Conservation (phyloP, 1,140 invertebrate genomes). For the Euschistus heros region DNA sequence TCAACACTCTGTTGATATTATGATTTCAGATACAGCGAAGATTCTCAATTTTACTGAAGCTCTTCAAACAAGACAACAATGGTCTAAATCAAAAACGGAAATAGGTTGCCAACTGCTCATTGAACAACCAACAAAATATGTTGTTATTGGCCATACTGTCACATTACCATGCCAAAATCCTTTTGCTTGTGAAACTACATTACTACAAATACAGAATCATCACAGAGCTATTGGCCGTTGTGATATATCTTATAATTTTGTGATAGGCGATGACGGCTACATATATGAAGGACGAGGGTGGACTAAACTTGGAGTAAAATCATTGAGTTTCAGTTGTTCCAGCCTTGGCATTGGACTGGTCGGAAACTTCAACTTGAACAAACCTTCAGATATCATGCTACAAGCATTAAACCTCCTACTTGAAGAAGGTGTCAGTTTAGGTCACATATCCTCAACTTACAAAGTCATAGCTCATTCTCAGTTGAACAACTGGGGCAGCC, state of each 20-base stretch:
- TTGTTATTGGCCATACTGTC: conserved; percentile 16
- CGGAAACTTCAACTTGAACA: conserved; percentile 31
- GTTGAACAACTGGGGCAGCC: too few relatives aligned
- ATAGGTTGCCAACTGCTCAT: not conserved
- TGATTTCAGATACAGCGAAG: not conserved
- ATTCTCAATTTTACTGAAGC: not conserved
- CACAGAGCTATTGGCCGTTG: conserved; percentile 44
- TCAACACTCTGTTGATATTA: not conserved
- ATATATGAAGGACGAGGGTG: conserved; percentile 61
- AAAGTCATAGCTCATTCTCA: too few relatives aligned
- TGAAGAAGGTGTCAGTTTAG: too few relatives aligned
- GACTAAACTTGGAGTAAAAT: conserved; percentile 53
- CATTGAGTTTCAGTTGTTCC: conserved; percentile 51
- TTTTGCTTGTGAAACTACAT: conserved; percentile 33
- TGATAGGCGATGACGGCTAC: conserved; percentile 62
- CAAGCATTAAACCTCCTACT: too few relatives aligned
- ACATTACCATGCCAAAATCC: conserved; percentile 32
- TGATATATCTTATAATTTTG: conserved; percentile 65
- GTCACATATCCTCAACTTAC: too few relatives aligned
- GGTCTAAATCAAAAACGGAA: not conserved
- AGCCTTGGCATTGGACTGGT: conserved; percentile 67
- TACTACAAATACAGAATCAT: conserved; percentile 41
- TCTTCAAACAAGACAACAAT: not conserved
- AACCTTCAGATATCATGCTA: too few relatives aligned
- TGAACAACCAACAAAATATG: conserved; percentile 20